A percentile compares a stretch with the other conserved stretches of the same genome.
phyloP scores from a whole-genome alignment of 2,888 invertebrate genomes.

The Stomorhina lunata region DNA sequence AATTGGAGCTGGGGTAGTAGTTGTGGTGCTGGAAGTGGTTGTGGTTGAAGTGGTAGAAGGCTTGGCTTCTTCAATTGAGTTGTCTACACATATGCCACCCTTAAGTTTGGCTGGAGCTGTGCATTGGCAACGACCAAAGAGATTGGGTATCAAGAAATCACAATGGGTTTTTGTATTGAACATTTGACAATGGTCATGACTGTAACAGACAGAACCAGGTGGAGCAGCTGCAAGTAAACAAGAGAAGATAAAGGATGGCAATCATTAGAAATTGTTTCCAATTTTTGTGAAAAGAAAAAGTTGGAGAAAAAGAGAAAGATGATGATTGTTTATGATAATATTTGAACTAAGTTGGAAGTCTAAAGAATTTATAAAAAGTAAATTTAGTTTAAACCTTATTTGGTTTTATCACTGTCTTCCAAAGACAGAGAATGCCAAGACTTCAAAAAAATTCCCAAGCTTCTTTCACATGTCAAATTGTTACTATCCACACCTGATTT shows the following conservation, averaged over 20 bases:
- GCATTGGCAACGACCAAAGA: slow-evolving; percentile 93
- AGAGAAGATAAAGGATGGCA: slow-evolving; percentile 15
- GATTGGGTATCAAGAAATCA: slow-evolving; percentile 92
- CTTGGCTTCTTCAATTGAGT: slow-evolving; percentile 46
- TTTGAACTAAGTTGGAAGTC: not conserved
- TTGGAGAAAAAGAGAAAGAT: not conserved
- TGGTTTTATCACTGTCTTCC: not conserved
- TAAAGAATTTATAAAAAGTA: not conserved
- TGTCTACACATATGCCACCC: slow-evolving; percentile 84
- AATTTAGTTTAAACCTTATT: not conserved
- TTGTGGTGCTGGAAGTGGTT: slow-evolving; percentile 61
- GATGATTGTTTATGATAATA: too few relatives aligned
- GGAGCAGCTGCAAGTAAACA: slow-evolving; percentile 86
- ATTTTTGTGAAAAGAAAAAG: not conserved
- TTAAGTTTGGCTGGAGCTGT: slow-evolving; percentile 84
- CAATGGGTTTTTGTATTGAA: slow-evolving; percentile 92
- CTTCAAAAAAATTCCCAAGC: slow-evolving; percentile 51
- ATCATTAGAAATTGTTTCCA: not conserved
- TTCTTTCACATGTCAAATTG: slow-evolving; percentile 48
- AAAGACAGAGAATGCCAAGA: not conserved
- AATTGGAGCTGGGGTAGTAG: slow-evolving; percentile 38
- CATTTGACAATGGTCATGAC: slow-evolving; percentile 92
- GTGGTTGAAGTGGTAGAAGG: slow-evolving; percentile 54
- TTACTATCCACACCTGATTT: slow-evolving; percentile 62
- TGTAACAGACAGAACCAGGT: slow-evolving; percentile 93